Conservation (phyloP, 2,797 vertebrate genomes). For the Huso huso region DNA sequence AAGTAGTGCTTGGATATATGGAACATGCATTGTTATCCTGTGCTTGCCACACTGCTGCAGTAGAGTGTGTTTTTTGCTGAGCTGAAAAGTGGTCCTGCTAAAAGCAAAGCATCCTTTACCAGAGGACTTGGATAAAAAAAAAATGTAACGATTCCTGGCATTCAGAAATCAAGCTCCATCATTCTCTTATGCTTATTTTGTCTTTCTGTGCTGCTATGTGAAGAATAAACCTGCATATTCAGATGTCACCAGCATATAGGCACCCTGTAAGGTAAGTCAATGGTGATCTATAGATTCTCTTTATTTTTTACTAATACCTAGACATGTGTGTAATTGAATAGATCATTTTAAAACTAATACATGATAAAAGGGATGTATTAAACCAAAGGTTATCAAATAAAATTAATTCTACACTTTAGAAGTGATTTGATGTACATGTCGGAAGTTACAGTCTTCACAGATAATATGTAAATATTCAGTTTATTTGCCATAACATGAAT, state of each 20-base stretch:
- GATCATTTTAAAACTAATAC: too few relatives aligned
- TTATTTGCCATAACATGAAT: too few relatives aligned
- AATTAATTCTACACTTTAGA: too few relatives aligned
- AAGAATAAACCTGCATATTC: conserved; percentile 57
- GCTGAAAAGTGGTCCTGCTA: conserved; percentile 65
- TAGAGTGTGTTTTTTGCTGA: conserved; percentile 78
- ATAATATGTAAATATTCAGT: too few relatives aligned
- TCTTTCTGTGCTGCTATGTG: conserved; percentile 47
- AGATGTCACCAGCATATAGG: conserved; percentile 69
- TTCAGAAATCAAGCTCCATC: conserved; percentile 20
- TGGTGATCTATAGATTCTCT: conserved; percentile 49
- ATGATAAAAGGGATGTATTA: too few relatives aligned
- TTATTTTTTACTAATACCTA: too few relatives aligned
- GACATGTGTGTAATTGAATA: too few relatives aligned
- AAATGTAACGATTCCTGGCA: conserved; percentile 28
- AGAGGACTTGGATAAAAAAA: conserved; percentile 47
- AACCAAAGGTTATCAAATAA: too few relatives aligned
- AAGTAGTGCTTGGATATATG: conserved; percentile 67
- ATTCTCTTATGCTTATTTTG: conserved; percentile 43
- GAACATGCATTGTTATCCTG: conserved; percentile 75
- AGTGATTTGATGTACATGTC: not conserved
- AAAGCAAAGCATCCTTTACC: conserved; percentile 48
- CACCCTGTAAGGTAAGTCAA: conserved; percentile 79
- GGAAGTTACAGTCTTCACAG: conserved; percentile 7
- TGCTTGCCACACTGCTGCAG: conserved; percentile 88